These are phyloP conservation scores for Nomada lathburiana DNA, from an alignment of 2,888 invertebrate species.

Conservation along the genomic window DNA sequence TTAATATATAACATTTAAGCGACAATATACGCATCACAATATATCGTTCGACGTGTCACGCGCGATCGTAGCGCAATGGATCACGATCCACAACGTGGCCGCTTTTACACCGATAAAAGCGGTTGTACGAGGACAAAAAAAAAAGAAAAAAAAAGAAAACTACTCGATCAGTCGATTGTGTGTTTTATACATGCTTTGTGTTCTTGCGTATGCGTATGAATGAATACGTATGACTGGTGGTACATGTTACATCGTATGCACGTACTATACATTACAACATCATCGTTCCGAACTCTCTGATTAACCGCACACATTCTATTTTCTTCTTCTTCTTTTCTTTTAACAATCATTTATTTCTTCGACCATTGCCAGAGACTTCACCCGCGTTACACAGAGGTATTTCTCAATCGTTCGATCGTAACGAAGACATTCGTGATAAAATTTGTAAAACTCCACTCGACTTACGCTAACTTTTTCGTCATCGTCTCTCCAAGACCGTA, in stretches of 20 bases:
- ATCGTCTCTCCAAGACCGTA: constrained; percentile 25
- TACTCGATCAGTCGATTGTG: constrained; percentile 62
- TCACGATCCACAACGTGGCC: constrained; percentile 36
- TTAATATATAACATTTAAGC: constrained; percentile 69
- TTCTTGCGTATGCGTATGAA: constrained; percentile 48
- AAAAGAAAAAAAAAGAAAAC: constrained; percentile 57
- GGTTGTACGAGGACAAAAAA: constrained; percentile 66
- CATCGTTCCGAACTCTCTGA: constrained; percentile 29
- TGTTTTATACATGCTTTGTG: constrained; percentile 42
- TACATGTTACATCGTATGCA: constrained; percentile 53
- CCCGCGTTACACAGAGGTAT: not conserved
- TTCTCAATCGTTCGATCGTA: not conserved
- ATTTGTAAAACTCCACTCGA: constrained; percentile 42
- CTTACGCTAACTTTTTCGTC: constrained; percentile 35
- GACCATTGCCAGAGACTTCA: not conserved
- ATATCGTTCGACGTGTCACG: constrained; percentile 44
- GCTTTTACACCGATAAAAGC: constrained; percentile 74
- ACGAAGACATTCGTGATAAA: constrained; percentile 36
- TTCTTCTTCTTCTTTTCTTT: not conserved
- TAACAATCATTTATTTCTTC: constrained; percentile 11
- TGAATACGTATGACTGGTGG: constrained; percentile 69
- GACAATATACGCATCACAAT: constrained; percentile 69
- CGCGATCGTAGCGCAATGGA: constrained; percentile 21
- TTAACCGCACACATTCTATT: constrained; percentile 12
- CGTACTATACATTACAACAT: constrained; percentile 26